Conservation (phyloP, 1,140 invertebrate genomes). For the Drosophila pruinosa region DNA sequence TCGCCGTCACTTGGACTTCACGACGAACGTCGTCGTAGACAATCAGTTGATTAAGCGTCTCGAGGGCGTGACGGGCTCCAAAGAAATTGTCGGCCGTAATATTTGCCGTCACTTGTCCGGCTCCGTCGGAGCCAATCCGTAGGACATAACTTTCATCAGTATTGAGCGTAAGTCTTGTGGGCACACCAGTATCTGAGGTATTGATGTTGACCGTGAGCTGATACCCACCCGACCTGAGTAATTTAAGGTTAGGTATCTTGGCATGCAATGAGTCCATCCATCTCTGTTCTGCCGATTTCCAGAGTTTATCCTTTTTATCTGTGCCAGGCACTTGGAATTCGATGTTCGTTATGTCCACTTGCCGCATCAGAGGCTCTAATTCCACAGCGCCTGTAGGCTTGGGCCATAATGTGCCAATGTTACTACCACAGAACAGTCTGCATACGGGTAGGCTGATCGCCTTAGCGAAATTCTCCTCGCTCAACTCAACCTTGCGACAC, state of each 20-base stretch:
- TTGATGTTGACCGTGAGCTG: constrained; percentile 73
- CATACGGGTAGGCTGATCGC: constrained; percentile 86
- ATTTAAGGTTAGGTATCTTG: constrained; percentile 60
- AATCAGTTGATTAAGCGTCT: constrained; percentile 90
- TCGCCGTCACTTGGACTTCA: constrained; percentile 84
- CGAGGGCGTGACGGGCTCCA: constrained; percentile 89
- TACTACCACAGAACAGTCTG: constrained; percentile 85
- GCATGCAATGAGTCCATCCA: constrained; percentile 56
- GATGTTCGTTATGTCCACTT: constrained; percentile 84
- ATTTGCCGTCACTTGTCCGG: constrained; percentile 84
- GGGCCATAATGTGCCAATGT: constrained; percentile 88
- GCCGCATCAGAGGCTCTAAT: constrained; percentile 85
- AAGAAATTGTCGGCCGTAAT: constrained; percentile 88
- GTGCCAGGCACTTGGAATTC: constrained; percentile 46
- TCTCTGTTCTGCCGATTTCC: constrained; percentile 56
- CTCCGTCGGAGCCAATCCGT: constrained; percentile 83
- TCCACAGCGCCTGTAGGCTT: constrained; percentile 86
- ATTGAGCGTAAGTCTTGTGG: constrained; percentile 83
- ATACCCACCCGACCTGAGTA: constrained; percentile 56
- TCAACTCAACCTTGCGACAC: constrained; percentile 84
- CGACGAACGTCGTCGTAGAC: constrained; percentile 86
- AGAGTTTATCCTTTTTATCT: constrained; percentile 49
- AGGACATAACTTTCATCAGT: constrained; percentile 89
- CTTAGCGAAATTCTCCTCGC: constrained; percentile 82
- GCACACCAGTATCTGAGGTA: constrained; percentile 14